Percentiles rank a stretch among this genome's conserved stretches.
Conservation (phyloP, 2,797 vertebrate species). For the Phoeniculus purpureus region DNA sequence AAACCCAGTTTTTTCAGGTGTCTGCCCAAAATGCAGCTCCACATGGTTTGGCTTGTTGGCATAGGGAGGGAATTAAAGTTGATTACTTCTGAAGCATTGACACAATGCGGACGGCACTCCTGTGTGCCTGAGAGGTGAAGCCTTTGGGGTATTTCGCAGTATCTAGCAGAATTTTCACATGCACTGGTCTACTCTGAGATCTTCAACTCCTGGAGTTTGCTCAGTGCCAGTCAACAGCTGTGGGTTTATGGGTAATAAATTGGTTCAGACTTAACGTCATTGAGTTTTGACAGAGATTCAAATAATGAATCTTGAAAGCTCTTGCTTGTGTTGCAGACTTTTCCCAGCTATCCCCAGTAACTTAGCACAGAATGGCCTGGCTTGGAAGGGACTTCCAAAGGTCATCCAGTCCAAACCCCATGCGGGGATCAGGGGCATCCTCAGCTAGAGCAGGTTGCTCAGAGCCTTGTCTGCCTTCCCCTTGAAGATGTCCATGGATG, state of each 20-base stretch:
- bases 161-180: neutral
- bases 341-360: neutral
- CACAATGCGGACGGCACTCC: neutral
- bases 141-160: slow-evolving; percentile 4
- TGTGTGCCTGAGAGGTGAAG: neutral
- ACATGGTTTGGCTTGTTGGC: neutral
- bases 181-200: neutral
- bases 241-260: neutral
- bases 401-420: no score
- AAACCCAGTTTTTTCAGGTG: neutral
- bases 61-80: neutral
- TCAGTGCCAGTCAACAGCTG: slow-evolving; percentile 16
- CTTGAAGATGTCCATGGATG: no score
- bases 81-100: neutral
- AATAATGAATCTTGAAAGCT: neutral
- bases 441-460: no score
- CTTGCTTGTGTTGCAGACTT: neutral
- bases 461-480: no score
- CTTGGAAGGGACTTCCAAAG: no score
- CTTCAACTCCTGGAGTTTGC: slow-evolving; percentile 4
- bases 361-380: neutral
- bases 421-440: no score
- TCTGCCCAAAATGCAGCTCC: neutral
- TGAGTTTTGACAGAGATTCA: slow-evolving; percentile 8
- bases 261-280: neutral